Conservation (phyloP, 2,888 invertebrate species). For the Ochropleura plecta region DNA sequence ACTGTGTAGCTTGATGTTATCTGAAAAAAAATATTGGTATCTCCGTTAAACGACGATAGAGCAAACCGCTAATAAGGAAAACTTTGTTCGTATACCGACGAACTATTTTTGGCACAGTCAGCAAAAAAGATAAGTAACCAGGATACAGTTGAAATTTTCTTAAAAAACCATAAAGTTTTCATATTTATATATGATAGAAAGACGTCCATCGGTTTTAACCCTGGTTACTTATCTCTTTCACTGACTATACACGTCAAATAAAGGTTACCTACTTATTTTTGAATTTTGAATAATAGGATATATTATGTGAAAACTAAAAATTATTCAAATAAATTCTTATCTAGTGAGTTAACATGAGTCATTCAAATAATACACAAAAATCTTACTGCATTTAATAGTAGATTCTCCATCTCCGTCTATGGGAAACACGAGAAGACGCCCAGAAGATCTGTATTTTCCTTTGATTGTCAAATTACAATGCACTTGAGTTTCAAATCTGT, state of each 20-base stretch:
- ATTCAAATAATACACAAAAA: not conserved
- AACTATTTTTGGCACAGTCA: not conserved
- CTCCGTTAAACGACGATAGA: constrained; percentile 2
- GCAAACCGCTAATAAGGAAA: constrained; percentile 15
- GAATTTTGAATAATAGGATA: too few relatives aligned
- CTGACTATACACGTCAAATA: too few relatives aligned
- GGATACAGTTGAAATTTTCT: too few relatives aligned
- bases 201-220: too few relatives aligned
- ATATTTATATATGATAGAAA: too few relatives aligned
- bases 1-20: constrained; percentile 73
- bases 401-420: constrained; percentile 80
- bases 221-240: too few relatives aligned
- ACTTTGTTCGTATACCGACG: not conserved
- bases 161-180: too few relatives aligned
- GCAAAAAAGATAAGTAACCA: too few relatives aligned
- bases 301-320: too few relatives aligned
- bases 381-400: constrained; percentile 79
- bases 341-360: not conserved
- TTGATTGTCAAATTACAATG: constrained; percentile 78
- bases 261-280: too few relatives aligned
- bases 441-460: constrained; percentile 79
- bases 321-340: too few relatives aligned
- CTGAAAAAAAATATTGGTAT: constrained; percentile 68
- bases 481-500: constrained; percentile 73
- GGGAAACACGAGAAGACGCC: constrained; percentile 76